Percentiles rank a stretch among this genome's conserved stretches.
These are phyloP conservation scores for Oscheius myriophilus DNA, from an alignment of 2,888 invertebrate genomes.

Conservation along the genomic window DNA sequence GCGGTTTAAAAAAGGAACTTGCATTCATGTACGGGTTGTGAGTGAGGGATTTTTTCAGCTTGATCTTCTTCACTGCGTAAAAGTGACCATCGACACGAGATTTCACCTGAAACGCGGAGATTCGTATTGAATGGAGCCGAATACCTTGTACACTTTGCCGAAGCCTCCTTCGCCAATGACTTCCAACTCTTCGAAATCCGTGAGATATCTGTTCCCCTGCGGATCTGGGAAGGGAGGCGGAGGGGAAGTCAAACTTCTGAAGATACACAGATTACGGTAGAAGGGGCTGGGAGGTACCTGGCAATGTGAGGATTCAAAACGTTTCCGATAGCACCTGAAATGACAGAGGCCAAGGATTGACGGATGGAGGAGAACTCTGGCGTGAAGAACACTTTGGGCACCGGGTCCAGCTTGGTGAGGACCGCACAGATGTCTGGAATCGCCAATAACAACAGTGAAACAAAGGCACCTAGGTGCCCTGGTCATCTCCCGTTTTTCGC, in stretches of 20 bases:
- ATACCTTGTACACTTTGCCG: slow-evolving; percentile 71
- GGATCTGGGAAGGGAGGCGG: no score
- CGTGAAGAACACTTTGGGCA: not conserved
- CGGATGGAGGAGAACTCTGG: slow-evolving; percentile 1
- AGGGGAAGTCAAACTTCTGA: no score
- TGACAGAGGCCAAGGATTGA: not conserved
- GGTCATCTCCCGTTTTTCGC: not conserved
- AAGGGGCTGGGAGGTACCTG: no score
- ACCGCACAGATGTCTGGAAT: not conserved
- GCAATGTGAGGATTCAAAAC: no score
- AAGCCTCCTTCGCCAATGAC: slow-evolving; percentile 71
- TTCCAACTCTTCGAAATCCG: slow-evolving; percentile 50
- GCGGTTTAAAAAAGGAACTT: not conserved
- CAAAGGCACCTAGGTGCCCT: not conserved
- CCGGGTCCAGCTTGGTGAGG: not conserved
- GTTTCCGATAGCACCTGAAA: not conserved
- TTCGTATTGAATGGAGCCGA: no score
- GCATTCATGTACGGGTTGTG: not conserved
- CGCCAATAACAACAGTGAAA: not conserved
- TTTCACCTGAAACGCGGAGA: slow-evolving; percentile 21
- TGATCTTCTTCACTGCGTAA: slow-evolving; percentile 72
- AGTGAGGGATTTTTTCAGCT: slow-evolving; percentile 46
- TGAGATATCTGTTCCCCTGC: slow-evolving; percentile 36
- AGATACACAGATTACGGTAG: no score
- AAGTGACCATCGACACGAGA: slow-evolving; percentile 66